Base-by-base conservation (phyloP, 2,113 vertebrate species). In the Eleginops maclovinus region DNA sequence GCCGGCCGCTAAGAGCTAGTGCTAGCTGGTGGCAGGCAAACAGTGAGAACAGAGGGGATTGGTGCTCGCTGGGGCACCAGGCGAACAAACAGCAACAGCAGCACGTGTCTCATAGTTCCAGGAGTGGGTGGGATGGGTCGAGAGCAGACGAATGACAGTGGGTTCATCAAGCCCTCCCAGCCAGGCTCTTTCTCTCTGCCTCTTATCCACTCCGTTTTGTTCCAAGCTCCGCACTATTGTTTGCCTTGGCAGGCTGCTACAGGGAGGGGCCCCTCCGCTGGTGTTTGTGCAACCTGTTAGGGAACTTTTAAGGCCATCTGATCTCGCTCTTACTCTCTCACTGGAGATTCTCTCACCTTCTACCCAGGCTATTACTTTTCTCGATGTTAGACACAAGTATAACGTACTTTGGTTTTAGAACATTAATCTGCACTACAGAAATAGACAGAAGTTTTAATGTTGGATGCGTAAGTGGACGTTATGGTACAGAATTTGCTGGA, bases 161-260 rank as follows among this genome's bases (percentile, higher is more conserved):
- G 65, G 77, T 83, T 74, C 15, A 49, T 71, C 82, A 13, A 77
- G 79, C 79, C 82, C 79, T 91, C 82, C 85, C 89, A 84, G 75
- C 86, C 87, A 36, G 51, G 81, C 83, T 88, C 74, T 31, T 71
- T 88, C 56, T 87, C 85, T 76, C 81, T 74, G 77, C 51, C 81
- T 89, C 86, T 88, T 91, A 93, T 94, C 92, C 90, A 82, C 82
- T 90, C 74, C 0, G 76, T 93, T 94, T 94, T 94, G 93, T 94
- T 94, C 88, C 93, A 92, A 95, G 93, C 92, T 83, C 91, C 53
- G 84, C 92, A 83, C 89, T 87, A 91, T 93, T 95, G 93, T 95
- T 95, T 95, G 92, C 90, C 91, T 95, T 94, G 94, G 94, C 94
- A 92, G 92, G 80, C 87, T 91, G 88, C 85, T 79, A 58, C 93